Evolutionary conservation across 37 sponge, comb jelly and placozoan species (phyloP), one percentile per base, ranked within the genome.

Genomic region (Beroe ovata): DNA sequence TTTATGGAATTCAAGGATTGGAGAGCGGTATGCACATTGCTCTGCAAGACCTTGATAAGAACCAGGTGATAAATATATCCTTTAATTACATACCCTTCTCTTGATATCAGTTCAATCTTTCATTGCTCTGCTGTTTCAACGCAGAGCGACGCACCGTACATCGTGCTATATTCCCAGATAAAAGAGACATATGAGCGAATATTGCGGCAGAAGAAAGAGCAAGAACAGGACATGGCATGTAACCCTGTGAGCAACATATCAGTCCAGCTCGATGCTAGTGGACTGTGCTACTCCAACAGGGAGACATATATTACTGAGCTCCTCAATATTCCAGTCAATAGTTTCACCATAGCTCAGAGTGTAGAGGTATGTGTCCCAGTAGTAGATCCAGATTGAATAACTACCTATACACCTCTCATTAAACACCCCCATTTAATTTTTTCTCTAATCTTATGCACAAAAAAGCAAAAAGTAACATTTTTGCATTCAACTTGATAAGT

Each of bases 1-100:
- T 88, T 28, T 90, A 92, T 60, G 99, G 99, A 21, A 90, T 89
- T 54, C 77, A 92, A 88, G 97, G 99, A 8, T 36, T 99, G 54
- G 64, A 64, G 8, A 60, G 71, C 18, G 90, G 62, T 4, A 21
- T 20, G 62, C 39, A 60, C 40, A 20, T 89, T 3, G 54, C 84
- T 11, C 22, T 77, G 0, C n/a, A 77, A 4, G 59, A 42, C 59
- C 20, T 77, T 23, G 59, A 62, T 40, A 36, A 60, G 39, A 89
- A 60, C 25, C 20, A 89, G 89, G 62, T 89, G 26, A 47, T 47
- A 47, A 47, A 16, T 47, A 47, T 47, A 47, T 11, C 54, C 54
- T 47, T 47, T 47, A 47, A 16, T 16, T 11, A 47, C 54, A 11
- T 47, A 11, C 54, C 11, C 54, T 11, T 47, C 54, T 47, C 11